phyloP scores from a whole-genome alignment of 1,140 invertebrate species.

The Cardiocondyla obscurior region DNA sequence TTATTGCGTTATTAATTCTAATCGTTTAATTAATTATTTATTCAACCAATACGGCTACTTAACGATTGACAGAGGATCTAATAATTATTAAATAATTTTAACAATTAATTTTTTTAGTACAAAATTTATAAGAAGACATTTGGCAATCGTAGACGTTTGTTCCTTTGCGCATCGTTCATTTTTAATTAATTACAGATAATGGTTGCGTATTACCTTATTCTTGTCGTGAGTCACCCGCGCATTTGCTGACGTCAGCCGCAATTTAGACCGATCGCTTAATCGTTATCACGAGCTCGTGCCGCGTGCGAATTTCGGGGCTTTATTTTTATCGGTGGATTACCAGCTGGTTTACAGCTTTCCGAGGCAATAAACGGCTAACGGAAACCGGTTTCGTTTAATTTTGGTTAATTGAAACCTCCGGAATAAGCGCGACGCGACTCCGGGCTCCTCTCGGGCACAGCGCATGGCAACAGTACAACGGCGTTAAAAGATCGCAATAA shows the following conservation, averaged over 20 bases:
- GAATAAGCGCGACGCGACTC: conserved; percentile 3
- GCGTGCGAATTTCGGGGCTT: background rate
- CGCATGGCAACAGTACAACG: conserved; percentile 72
- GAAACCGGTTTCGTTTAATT: conserved; percentile 40
- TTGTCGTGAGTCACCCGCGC: background rate
- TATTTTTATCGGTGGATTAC: conserved; percentile 11
- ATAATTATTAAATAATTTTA: no score
- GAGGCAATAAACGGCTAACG: conserved; percentile 20
- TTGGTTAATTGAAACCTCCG: conserved; percentile 38
- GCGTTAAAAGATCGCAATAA: conserved; percentile 80
- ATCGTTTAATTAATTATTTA: background rate
- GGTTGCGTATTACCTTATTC: background rate
- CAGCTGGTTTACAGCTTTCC: background rate
- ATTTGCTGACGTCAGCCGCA: background rate
- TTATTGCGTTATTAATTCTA: background rate
- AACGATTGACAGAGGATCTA: background rate
- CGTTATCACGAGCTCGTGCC: background rate
- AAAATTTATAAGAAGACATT: background rate
- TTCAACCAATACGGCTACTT: background rate
- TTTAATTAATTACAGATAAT: background rate
- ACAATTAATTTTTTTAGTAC: background rate
- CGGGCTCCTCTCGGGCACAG: conserved; percentile 23
- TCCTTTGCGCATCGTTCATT: background rate
- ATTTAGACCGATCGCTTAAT: background rate
- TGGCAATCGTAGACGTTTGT: background rate